phyloP scores from a whole-genome alignment of 1,140 invertebrate species.

The Cotesia chilonis region DNA sequence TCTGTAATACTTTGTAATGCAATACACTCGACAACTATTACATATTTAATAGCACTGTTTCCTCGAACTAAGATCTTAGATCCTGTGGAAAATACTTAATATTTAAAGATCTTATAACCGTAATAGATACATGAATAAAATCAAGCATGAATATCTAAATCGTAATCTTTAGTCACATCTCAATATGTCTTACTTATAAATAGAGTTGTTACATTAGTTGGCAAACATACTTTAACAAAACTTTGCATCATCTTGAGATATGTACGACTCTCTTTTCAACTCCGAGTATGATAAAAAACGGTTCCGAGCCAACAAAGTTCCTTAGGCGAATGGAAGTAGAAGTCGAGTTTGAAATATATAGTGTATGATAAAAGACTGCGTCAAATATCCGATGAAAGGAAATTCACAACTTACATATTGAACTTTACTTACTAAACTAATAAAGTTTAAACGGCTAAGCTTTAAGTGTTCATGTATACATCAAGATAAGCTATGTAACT shows the following conservation, averaged over 20 bases:
- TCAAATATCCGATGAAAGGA: slow-evolving; percentile 7
- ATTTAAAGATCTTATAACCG: background rate
- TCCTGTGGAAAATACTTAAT: background rate
- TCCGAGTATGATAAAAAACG: too few species aligned
- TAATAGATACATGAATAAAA: background rate
- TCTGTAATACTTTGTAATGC: slow-evolving; percentile 12
- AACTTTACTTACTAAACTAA: background rate
- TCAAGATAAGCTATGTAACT: background rate
- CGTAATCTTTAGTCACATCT: background rate
- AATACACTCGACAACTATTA: background rate
- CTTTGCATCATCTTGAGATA: too few species aligned
- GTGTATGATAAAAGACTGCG: background rate
- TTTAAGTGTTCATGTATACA: too few species aligned
- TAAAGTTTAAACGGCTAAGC: background rate
- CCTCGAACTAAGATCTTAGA: background rate
- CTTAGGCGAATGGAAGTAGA: too few species aligned
- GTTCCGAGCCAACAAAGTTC: too few species aligned
- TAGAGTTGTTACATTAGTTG: too few species aligned
- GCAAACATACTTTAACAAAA: too few species aligned
- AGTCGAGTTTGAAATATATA: too few species aligned
- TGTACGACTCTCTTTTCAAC: too few species aligned
- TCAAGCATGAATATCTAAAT: slow-evolving; percentile 7
- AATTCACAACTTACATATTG: background rate
- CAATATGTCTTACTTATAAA: background rate
- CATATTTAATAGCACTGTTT: background rate